Percentiles rank a stretch among this genome's conserved stretches.
Conservation (phyloP, 2,797 vertebrate genomes). For the Novumbra hubbsi region DNA sequence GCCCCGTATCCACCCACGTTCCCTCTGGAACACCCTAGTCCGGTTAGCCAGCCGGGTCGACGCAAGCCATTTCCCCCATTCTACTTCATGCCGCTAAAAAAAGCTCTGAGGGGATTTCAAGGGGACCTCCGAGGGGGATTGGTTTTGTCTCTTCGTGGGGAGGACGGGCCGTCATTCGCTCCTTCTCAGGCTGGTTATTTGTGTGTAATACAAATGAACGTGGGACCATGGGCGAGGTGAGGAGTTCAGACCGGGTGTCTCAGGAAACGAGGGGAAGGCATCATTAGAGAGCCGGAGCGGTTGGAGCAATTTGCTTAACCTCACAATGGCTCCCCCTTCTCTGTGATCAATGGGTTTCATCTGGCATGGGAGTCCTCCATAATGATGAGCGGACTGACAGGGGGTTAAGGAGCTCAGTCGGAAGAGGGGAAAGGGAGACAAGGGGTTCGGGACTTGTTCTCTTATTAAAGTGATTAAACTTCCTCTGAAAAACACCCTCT, state of each 20-base stretch:
- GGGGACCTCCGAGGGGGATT: not conserved
- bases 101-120: constrained; percentile 66
- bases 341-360: constrained; percentile 65
- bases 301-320: constrained; percentile 50
- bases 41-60: not conserved
- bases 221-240: constrained; percentile 29
- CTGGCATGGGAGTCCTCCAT: constrained; percentile 16
- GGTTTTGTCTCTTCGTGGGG: not conserved
- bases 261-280: constrained; percentile 15
- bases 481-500: not conserved
- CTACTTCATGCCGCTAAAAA: constrained; percentile 52
- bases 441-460: constrained; percentile 18
- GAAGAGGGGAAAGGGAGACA: constrained; percentile 13
- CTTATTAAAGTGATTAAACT: constrained; percentile 45
- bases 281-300: constrained; percentile 14
- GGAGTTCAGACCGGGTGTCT: constrained; percentile 36
- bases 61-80: not conserved
- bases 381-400: constrained; percentile 23
- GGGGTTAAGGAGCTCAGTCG: constrained; percentile 13
- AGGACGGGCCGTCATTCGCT: not conserved
- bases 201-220: constrained; percentile 68
- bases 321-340: constrained; percentile 35
- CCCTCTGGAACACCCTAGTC: not conserved
- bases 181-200: constrained; percentile 63
- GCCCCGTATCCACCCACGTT: not conserved